These are phyloP conservation scores for Globicephala melas DNA, from an alignment of 2,113 vertebrate species.

Conservation along the genomic window DNA sequence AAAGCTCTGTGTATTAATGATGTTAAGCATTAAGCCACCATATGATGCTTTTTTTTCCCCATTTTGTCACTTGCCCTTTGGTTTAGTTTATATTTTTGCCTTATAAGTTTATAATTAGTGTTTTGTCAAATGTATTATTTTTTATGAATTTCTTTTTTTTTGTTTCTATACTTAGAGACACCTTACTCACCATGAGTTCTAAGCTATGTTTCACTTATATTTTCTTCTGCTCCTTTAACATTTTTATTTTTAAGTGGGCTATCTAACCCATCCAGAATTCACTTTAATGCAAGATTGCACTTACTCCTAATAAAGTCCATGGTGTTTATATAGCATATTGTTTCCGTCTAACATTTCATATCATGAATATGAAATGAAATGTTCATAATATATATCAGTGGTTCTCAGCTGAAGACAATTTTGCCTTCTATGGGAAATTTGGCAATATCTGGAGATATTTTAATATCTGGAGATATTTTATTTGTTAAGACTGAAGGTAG, in stretches of 20 bases:
- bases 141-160: background rate
- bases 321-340: background rate
- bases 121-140: background rate
- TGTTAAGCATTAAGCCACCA: background rate
- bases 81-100: background rate
- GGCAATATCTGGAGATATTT: background rate
- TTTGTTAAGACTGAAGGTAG: background rate
- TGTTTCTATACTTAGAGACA: background rate
- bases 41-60: background rate
- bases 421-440: background rate
- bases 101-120: background rate
- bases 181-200: background rate
- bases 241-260: background rate
- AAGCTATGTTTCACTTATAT: background rate
- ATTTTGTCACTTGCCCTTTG: slow-evolving; percentile 22
- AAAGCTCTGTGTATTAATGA: background rate
- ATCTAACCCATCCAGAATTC: background rate
- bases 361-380: background rate
- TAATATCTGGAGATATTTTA: background rate
- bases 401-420: background rate
- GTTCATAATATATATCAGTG: background rate
- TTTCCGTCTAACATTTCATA: background rate
- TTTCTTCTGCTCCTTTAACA: background rate
- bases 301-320: background rate
- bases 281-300: background rate